A percentile compares a stretch with the other conserved stretches of the same genome.
phyloP scores from a whole-genome alignment of 2,113 vertebrate genomes.

The Lepus europaeus region DNA sequence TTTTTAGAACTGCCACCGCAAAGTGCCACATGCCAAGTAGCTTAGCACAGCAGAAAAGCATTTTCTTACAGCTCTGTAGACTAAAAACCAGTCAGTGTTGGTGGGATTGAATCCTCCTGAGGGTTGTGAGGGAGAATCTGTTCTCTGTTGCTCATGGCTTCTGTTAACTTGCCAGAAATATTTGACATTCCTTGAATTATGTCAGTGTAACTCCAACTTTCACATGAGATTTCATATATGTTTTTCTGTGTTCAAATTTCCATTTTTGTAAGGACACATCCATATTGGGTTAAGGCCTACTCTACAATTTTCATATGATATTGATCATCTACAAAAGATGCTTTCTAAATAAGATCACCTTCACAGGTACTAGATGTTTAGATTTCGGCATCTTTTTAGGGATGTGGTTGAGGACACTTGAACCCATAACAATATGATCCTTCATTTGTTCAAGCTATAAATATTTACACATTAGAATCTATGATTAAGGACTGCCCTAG shows the following conservation, averaged over 20 bases:
- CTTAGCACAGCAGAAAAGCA: background rate
- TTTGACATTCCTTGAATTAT: background rate
- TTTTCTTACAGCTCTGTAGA: background rate
- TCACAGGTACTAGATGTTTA: background rate
- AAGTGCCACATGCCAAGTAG: background rate
- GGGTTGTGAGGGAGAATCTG: background rate
- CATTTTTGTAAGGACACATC: background rate
- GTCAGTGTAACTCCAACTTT: background rate
- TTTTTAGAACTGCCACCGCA: background rate
- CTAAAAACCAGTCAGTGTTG: background rate
- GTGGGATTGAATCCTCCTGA: background rate
- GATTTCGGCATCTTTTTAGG: background rate
- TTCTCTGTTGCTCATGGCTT: background rate
- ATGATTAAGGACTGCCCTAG: background rate
- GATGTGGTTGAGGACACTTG: background rate
- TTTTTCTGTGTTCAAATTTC: background rate
- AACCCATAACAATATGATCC: background rate
- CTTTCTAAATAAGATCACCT: constrained; percentile 19
- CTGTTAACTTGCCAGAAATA: background rate
- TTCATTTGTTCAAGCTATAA: background rate
- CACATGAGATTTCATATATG: background rate
- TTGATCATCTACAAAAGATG: background rate
- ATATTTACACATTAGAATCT: background rate
- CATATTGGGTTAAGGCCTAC: background rate
- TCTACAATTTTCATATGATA: background rate